Conservation (phyloP, 2,888 invertebrate species). For the Micropterix aruncella region DNA sequence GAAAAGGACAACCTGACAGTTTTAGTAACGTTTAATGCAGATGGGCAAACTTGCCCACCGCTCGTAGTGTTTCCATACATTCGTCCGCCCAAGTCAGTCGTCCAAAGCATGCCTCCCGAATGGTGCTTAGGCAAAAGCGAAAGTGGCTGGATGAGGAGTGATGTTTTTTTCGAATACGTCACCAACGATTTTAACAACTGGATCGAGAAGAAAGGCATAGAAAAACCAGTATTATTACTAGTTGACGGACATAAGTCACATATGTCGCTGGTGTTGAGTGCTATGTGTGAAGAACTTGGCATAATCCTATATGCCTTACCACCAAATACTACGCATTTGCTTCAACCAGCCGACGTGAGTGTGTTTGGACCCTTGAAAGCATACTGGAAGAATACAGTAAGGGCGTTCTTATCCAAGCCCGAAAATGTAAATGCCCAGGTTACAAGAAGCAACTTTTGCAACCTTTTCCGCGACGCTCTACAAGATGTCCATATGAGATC, state of each 20-base stretch:
- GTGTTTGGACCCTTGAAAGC: too few relatives aligned
- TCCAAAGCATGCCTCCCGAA: neutral
- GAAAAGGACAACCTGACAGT: neutral
- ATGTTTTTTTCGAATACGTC: too few relatives aligned
- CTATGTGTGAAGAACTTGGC: neutral
- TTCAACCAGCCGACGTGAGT: too few relatives aligned
- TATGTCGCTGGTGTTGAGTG: neutral
- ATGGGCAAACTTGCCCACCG: neutral
- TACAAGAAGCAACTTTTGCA: neutral
- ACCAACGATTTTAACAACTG: neutral
- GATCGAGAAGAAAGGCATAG: neutral
- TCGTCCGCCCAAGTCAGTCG: neutral
- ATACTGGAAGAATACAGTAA: too few relatives aligned
- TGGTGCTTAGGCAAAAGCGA: neutral
- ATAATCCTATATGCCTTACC: neutral
- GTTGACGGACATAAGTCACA: neutral
- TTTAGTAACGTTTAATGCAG: neutral
- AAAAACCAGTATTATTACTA: neutral
- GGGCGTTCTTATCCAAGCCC: neutral
- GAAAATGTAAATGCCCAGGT: neutral
- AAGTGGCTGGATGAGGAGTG: neutral
- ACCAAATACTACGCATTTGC: neutral
- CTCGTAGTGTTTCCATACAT: neutral
- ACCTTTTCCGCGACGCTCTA: neutral
- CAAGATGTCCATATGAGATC: too few relatives aligned